phyloP scores from a whole-genome alignment of 2,888 invertebrate genomes.

The Microctonus hyperodae region DNA sequence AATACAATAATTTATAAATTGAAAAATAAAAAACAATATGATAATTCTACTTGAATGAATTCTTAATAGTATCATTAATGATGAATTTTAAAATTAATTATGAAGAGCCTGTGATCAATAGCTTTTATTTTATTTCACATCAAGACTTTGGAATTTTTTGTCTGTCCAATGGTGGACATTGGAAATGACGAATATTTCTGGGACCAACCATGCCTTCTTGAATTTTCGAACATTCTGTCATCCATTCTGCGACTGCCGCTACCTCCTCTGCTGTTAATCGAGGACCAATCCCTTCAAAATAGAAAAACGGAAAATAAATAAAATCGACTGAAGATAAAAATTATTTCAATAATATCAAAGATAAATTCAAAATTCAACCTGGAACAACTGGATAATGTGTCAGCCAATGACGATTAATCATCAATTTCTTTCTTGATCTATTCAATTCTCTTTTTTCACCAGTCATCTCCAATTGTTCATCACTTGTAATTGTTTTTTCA shows the following conservation, averaged over 20 bases:
- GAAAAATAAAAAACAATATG: constrained; percentile 5
- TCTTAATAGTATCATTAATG: constrained; percentile 32
- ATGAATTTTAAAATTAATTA: constrained; percentile 5
- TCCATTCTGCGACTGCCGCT: constrained; percentile 56
- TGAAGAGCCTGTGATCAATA: background rate
- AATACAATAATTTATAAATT: background rate
- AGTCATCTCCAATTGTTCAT: constrained; percentile 11
- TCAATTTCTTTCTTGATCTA: constrained; percentile 38
- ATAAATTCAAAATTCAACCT: constrained; percentile 46
- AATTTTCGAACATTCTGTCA: constrained; percentile 63
- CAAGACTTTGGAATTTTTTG: constrained; percentile 37
- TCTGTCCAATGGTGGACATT: constrained; percentile 73
- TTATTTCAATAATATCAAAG: too few species aligned
- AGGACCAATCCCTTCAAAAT: constrained; percentile 54
- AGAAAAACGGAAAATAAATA: background rate
- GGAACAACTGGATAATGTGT: constrained; percentile 52
- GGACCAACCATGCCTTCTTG: constrained; percentile 76
- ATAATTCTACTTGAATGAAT: constrained; percentile 38
- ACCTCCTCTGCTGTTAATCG: constrained; percentile 53
- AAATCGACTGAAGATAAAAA: too few species aligned
- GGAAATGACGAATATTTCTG: constrained; percentile 73
- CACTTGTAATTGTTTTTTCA: constrained; percentile 11
- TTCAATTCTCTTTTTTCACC: constrained; percentile 38
- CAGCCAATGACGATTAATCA: constrained; percentile 35
- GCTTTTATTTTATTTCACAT: constrained; percentile 1